phyloP scores from a whole-genome alignment of 2,888 invertebrate genomes.

The Phyllotreta cruciferae region DNA sequence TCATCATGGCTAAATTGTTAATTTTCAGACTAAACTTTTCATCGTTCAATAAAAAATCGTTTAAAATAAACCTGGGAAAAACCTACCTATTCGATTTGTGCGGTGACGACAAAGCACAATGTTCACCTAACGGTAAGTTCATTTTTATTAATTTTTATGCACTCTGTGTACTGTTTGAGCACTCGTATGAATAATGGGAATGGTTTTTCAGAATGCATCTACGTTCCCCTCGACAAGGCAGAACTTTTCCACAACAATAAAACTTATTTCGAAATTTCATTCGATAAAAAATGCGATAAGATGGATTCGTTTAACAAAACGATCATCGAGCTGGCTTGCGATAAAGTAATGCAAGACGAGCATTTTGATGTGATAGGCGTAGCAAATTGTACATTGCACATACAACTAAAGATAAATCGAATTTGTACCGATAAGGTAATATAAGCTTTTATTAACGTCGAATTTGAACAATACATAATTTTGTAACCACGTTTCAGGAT shows the following conservation, averaged over 20 bases:
- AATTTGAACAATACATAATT: neutral
- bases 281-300: conserved; percentile 19
- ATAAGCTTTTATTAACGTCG: neutral
- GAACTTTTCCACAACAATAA: conserved; percentile 6
- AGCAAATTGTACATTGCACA: conserved; percentile 21
- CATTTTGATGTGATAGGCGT: conserved; percentile 11
- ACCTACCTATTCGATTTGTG: conserved; percentile 10
- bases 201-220: conserved; percentile 18
- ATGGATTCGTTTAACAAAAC: conserved; percentile 10
- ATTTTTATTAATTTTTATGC: too few species aligned
- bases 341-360: conserved; percentile 22
- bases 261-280: conserved; percentile 21
- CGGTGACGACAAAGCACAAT: neutral
- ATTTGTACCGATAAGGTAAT: conserved; percentile 26
- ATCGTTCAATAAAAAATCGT: neutral
- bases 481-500: conserved; percentile 1
- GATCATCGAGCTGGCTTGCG: conserved; percentile 23
- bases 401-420: conserved; percentile 23
- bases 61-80: neutral
- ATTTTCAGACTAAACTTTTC: conserved; percentile 7
- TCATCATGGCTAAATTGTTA: neutral
- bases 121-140: neutral
- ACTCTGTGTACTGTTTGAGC: neutral
- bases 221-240: conserved; percentile 2
- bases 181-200: neutral